These are phyloP conservation scores for Acromyrmex charruanus DNA, from an alignment of 1,140 invertebrate genomes.

Conservation along the genomic window DNA sequence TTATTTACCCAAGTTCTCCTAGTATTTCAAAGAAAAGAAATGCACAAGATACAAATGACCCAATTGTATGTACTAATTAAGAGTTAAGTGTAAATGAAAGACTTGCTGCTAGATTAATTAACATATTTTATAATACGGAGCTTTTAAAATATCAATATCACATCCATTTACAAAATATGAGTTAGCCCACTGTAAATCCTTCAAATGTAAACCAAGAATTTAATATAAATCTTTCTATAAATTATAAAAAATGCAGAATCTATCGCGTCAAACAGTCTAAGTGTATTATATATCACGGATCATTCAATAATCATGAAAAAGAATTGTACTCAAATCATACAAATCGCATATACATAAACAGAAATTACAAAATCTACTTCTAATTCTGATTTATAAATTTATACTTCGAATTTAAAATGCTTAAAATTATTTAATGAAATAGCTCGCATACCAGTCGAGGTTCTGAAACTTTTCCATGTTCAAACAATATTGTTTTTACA, in stretches of 20 bases:
- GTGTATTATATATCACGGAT: not conserved
- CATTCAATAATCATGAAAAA: not conserved
- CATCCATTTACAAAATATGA: no score
- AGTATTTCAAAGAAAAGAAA: no score
- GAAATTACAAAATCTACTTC: not conserved
- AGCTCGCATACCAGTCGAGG: constrained; percentile 72
- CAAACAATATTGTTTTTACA: not conserved
- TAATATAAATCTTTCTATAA: not conserved
- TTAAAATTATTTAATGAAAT: not conserved
- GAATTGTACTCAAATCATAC: not conserved
- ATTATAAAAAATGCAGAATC: not conserved
- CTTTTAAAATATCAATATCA: no score
- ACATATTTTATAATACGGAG: no score
- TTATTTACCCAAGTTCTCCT: no score
- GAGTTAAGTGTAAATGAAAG: no score
- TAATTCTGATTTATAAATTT: not conserved
- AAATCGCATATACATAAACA: not conserved
- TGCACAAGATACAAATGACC: no score
- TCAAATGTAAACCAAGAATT: not conserved
- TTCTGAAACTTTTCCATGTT: constrained; percentile 74
- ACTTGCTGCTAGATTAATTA: no score
- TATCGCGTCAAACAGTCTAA: not conserved
- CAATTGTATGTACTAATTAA: no score
- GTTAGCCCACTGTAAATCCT: no score
- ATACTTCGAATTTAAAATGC: no score